Evolutionary conservation across 92 coral and sea anemone species (phyloP), one percentile per base, ranked within the genome.

Genomic region (Bergia puertoricense): DNA sequence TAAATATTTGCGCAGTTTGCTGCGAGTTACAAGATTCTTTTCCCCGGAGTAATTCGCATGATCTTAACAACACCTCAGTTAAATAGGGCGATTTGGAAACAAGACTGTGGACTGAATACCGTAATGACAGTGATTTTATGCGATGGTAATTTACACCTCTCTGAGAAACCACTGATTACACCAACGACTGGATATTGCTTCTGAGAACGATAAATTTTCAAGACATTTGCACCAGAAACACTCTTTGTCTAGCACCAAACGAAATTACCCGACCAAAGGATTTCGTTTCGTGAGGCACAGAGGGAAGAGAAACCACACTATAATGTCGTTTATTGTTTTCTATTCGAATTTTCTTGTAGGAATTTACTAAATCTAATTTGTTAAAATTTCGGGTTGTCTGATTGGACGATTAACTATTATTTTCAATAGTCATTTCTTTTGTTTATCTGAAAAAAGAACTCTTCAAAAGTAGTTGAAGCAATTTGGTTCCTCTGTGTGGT

Each of bases 401-500:
- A 38, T 72, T 72, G 39, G 36, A 9, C 18, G 76, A 14, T 72
- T 72, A 30, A 72, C 8, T 72, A 72, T 30, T 37, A 72, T 72
- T 72, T 72, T 72, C 39, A 72, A 39, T 2, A 72, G 43, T 14
- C 0, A 72, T 10, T 30, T 72, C 40, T 72, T 72, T 72, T 72
- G 41, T 72, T 72, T 72, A 8, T 39, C 76, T 30, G 76, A 20
- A 72, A 68, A 72, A 18, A 18, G 16, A 62, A 62, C 36, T 10
- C 39, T 36, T 8, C 41, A 72, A 30, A 8, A 72, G 76, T 7
- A 72, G 43, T 39, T 72, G 36, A 72, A 39, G 67, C 67, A 44
- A 79, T 23, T 45, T 39, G 59, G 57, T 39, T 8, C n/a, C 57
- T n/a, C 82, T 72, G 59, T 85, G 40, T 86, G 80, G 62, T 40